These are phyloP conservation scores for Carassius gibelio DNA, from an alignment of 2,113 vertebrate species.

Conservation along the genomic window DNA sequence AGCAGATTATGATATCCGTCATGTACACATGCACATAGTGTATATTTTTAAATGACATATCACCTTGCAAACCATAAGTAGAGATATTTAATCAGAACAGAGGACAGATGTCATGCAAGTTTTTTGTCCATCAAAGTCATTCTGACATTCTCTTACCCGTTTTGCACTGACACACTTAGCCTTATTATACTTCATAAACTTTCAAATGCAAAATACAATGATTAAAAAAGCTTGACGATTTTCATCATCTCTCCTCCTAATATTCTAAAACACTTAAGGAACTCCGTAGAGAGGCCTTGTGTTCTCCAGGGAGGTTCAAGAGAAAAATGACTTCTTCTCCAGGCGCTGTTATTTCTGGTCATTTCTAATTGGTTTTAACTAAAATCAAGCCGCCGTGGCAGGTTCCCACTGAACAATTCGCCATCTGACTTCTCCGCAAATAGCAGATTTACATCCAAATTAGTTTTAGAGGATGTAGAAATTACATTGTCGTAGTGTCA, in stretches of 20 bases:
- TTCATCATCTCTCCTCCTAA: conserved; percentile 81
- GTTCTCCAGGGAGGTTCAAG: conserved; percentile 76
- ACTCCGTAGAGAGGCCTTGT: conserved; percentile 77
- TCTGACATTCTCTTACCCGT: conserved; percentile 64
- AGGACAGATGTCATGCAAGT: conserved; percentile 58
- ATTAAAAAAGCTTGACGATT: conserved; percentile 81
- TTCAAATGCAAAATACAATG: conserved; percentile 75
- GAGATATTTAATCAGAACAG: conserved; percentile 45
- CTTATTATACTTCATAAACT: conserved; percentile 74
- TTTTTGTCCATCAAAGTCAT: conserved; percentile 72
- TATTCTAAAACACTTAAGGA: conserved; percentile 82
- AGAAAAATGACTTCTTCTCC: conserved; percentile 84
- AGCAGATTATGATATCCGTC: conserved; percentile 2
- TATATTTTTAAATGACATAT: background rate
- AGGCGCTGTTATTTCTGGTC: conserved; percentile 85
- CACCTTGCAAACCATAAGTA: background rate
- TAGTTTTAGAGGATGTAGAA: conserved; percentile 80
- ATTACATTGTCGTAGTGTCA: conserved; percentile 69
- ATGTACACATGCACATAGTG: background rate
- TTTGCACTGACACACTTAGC: conserved; percentile 79
- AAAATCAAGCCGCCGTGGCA: conserved; percentile 78
- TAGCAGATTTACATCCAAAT: conserved; percentile 82
- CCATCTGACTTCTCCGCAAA: conserved; percentile 77
- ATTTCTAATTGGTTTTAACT: conserved; percentile 87
- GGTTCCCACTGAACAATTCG: conserved; percentile 75